phyloP scores from a whole-genome alignment of 2,797 vertebrate genomes.

The Natrix natrix region DNA sequence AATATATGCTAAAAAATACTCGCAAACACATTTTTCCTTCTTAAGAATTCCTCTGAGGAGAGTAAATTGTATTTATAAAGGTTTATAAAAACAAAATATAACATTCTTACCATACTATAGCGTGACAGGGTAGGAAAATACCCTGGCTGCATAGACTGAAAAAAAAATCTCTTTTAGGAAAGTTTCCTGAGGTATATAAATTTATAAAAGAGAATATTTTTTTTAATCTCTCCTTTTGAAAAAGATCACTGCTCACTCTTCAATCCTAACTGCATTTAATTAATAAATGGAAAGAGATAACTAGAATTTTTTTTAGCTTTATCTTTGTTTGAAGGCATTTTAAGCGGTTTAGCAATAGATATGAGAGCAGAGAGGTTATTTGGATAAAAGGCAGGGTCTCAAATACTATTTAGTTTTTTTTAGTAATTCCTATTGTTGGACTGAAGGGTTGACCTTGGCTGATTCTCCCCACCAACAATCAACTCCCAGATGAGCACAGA shows the following conservation, averaged over 20 bases:
- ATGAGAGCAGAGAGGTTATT: not conserved
- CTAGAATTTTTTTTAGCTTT: too few species aligned
- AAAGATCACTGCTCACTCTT: not conserved
- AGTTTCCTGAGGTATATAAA: not conserved
- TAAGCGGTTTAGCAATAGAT: not conserved
- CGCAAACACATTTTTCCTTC: not conserved
- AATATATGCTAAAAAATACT: not conserved
- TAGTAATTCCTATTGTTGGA: not conserved
- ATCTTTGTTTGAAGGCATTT: not conserved
- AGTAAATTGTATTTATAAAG: not conserved
- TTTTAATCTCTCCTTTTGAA: not conserved
- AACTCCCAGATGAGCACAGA: not conserved
- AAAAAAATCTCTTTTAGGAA: not conserved
- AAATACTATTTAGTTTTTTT: not conserved
- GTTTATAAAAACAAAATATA: not conserved
- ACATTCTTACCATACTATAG: not conserved
- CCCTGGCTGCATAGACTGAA: not conserved
- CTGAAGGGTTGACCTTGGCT: not conserved
- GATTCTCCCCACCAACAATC: not conserved
- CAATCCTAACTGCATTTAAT: not conserved
- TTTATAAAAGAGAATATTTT: not conserved
- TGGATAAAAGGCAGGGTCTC: not conserved
- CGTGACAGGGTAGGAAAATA: not conserved
- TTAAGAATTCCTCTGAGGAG: not conserved
- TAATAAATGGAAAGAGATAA: not conserved